Conservation (phyloP, 2,888 invertebrate species). For the Phoenoteleia sp. region DNA sequence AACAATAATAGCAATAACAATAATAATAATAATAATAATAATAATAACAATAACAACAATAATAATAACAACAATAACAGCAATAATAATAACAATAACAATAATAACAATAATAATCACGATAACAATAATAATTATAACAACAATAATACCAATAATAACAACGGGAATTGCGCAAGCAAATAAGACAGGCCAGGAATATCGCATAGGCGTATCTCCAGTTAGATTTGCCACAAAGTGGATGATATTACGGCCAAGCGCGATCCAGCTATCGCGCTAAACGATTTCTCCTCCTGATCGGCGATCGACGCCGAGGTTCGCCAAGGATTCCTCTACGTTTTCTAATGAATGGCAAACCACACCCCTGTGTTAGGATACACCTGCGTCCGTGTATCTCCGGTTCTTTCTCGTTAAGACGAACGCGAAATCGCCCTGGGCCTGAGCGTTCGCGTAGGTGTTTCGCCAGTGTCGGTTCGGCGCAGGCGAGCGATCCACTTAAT, state of each 20-base stretch:
- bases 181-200: conserved; percentile 36
- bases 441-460: conserved; percentile 73
- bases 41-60: too few relatives aligned
- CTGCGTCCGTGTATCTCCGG: conserved; percentile 77
- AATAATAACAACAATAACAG: too few relatives aligned
- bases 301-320: conserved; percentile 39
- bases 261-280: conserved; percentile 47
- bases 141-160: too few relatives aligned
- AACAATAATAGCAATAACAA: too few relatives aligned
- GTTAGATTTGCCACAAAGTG: conserved; percentile 56
- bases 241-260: conserved; percentile 46
- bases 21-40: too few relatives aligned
- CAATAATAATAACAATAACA: too few relatives aligned
- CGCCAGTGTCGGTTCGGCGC: conserved; percentile 69
- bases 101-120: too few relatives aligned
- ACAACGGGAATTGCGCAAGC: conserved; percentile 48
- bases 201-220: conserved; percentile 22
- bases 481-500: conserved; percentile 70
- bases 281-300: conserved; percentile 54
- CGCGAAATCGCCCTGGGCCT: conserved; percentile 75
- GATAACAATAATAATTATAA: too few relatives aligned
- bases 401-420: conserved; percentile 76
- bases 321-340: conserved; percentile 66
- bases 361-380: conserved; percentile 81
- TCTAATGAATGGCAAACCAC: conserved; percentile 83